Conservation (phyloP, 2,888 invertebrate species). For the Himalopsyche anomala region DNA sequence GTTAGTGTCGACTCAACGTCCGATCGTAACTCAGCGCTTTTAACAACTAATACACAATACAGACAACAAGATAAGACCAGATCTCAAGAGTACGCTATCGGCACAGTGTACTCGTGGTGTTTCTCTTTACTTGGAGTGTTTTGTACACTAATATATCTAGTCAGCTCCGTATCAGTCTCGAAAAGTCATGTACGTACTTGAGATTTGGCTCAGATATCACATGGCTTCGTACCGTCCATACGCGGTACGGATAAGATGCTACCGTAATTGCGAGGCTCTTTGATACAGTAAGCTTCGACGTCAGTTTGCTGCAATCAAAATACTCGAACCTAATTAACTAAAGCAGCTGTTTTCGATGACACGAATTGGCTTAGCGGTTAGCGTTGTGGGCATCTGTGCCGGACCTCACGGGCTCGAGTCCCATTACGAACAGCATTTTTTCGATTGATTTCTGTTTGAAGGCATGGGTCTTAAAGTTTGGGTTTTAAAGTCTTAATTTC, state of each 20-base stretch:
- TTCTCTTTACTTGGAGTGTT: slow-evolving; percentile 59
- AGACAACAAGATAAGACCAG: slow-evolving; percentile 49
- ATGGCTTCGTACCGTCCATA: not conserved
- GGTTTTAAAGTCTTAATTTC: too few relatives aligned
- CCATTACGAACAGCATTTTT: too few relatives aligned
- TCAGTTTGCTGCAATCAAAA: not conserved
- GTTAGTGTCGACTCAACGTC: slow-evolving; percentile 42
- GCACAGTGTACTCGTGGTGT: slow-evolving; percentile 37
- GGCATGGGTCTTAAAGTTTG: too few relatives aligned
- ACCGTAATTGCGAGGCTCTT: not conserved
- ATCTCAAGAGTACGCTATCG: slow-evolving; percentile 52
- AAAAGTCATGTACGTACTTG: slow-evolving; percentile 59
- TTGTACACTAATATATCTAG: slow-evolving; percentile 59
- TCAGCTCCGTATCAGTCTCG: slow-evolving; percentile 53
- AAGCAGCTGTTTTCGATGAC: too few relatives aligned
- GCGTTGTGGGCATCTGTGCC: too few relatives aligned
- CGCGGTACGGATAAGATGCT: not conserved
- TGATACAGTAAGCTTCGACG: not conserved
- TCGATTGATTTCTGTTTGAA: too few relatives aligned
- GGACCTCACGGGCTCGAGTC: too few relatives aligned
- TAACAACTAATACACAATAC: slow-evolving; percentile 37
- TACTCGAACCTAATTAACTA: too few relatives aligned
- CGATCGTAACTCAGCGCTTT: slow-evolving; percentile 48
- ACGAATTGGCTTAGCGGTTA: too few relatives aligned
- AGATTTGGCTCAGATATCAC: slow-evolving; percentile 47